Evolutionary conservation across 2,888 invertebrate genomes (phyloP), one percentile per base, ranked within the genome.

Genomic region (Melanostoma scalare): DNA sequence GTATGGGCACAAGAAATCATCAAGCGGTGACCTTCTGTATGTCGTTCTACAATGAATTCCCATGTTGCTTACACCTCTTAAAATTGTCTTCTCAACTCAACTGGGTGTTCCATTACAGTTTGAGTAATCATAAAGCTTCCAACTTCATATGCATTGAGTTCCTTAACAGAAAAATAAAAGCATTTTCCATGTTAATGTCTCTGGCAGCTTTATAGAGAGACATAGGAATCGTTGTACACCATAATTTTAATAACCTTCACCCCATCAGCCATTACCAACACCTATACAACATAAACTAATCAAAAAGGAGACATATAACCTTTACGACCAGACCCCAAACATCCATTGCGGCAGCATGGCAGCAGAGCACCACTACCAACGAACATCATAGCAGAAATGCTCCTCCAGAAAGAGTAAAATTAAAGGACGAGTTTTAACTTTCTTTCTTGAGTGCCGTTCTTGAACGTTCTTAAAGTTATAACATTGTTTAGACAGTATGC

Each of bases 341-440:
- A 80, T 56, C 69, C 69, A 75, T 75, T 71, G 40, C 46, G 46
- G 60, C 71, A 38, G 40, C 56, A 65, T 20, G 52, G 48, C 63
- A 20, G 20, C 20, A 20, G 20, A 20, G 20, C 42, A 50, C 50
- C 33, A 36, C 38, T 8, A 20, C 56, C 3, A 6, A 46, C 40
- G 5, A 63, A 48, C 42, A 55, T 8, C 67, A 60, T 8, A 10
- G 3, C 35, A 48, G n/a, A 30, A 36, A 6, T n/a, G 2, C 33
- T 53, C 9, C 68, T 30, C 35, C 40, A 40, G 52, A 48, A 55
- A 9, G 46, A 60, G 46, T 68, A 50, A 71, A 46, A 71, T 38
- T 71, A 36, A 52, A 65, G 69, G 65, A 71, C 80, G 67, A 75
- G 71, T 61, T 71, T 75, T 48, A 58, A 71, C 46, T 63, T 20